A percentile compares a stretch with the other conserved stretches of the same genome.
phyloP scores from a whole-genome alignment of 2,888 invertebrate genomes.

The Cactoblastis cactorum region DNA sequence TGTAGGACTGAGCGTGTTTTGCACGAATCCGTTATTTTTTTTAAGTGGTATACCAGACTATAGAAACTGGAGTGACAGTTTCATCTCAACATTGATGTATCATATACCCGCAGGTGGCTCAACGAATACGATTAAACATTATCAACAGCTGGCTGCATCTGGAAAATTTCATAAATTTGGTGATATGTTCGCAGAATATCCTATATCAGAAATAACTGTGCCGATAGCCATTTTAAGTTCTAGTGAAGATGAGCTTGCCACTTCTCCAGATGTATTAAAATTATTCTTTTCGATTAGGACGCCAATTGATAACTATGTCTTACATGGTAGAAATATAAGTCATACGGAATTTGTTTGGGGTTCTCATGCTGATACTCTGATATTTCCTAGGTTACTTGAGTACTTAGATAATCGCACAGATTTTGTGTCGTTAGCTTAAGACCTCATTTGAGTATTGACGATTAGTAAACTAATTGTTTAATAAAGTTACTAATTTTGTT shows the following conservation, averaged over 20 bases:
- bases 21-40: conserved; percentile 54
- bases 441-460: too few species aligned
- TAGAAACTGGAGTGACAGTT: conserved; percentile 32
- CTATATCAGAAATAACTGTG: conserved; percentile 35
- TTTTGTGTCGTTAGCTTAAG: conserved; percentile 14
- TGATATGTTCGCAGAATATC: conserved; percentile 33
- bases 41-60: conserved; percentile 39
- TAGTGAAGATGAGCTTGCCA: conserved; percentile 47
- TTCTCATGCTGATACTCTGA: conserved; percentile 31
- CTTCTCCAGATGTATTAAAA: conserved; percentile 42
- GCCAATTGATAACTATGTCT: conserved; percentile 50
- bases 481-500: background rate
- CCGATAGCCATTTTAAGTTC: conserved; percentile 54
- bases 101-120: conserved; percentile 59
- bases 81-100: conserved; percentile 41
- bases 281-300: conserved; percentile 45
- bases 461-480: too few species aligned
- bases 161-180: conserved; percentile 51
- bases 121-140: conserved; percentile 53
- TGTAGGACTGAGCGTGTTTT: conserved; percentile 37
- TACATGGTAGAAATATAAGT: conserved; percentile 41
- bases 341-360: conserved; percentile 61
- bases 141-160: conserved; percentile 43
- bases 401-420: conserved; percentile 35
- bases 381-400: conserved; percentile 45